Conservation (phyloP, 2,113 vertebrate species). For the Neodon shergylaensis region DNA sequence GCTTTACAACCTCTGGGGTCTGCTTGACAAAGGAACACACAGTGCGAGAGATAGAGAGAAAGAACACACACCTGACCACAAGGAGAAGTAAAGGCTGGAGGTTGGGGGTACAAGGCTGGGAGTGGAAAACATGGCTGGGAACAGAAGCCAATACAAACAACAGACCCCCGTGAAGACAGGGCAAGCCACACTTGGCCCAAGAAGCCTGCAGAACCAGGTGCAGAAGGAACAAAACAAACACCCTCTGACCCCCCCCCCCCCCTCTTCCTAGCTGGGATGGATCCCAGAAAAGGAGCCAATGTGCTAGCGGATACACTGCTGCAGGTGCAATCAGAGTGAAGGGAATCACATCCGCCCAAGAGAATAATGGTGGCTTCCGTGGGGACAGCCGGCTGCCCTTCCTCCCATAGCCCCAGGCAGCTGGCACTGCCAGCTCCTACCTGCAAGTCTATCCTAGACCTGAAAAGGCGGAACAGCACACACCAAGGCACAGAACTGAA, state of each 20-base stretch:
- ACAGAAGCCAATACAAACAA: not conserved
- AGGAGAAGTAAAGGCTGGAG: not conserved
- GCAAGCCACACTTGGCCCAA: not conserved
- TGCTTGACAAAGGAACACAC: not conserved
- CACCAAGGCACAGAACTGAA: not conserved
- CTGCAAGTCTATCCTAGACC: not conserved
- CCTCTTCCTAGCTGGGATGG: not conserved
- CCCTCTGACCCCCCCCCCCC: not conserved
- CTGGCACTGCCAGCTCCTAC: not conserved
- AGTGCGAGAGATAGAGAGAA: not conserved
- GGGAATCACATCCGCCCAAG: too few relatives aligned
- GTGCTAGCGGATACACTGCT: not conserved
- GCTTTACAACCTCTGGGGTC: not conserved
- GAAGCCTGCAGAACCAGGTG: not conserved
- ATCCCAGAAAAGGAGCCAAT: not conserved
- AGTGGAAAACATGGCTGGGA: not conserved
- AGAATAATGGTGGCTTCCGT: rapidly evolving
- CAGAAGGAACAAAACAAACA: not conserved
- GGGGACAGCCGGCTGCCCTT: not conserved
- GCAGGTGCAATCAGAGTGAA: not conserved
- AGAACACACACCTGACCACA: not conserved
- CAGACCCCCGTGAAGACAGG: not conserved
- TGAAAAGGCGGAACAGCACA: not conserved
- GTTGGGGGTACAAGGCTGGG: not conserved
- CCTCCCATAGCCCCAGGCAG: not conserved